Evolutionary conservation across 1,140 invertebrate species (phyloP).

Genomic region (Nasonia giraulti): DNA sequence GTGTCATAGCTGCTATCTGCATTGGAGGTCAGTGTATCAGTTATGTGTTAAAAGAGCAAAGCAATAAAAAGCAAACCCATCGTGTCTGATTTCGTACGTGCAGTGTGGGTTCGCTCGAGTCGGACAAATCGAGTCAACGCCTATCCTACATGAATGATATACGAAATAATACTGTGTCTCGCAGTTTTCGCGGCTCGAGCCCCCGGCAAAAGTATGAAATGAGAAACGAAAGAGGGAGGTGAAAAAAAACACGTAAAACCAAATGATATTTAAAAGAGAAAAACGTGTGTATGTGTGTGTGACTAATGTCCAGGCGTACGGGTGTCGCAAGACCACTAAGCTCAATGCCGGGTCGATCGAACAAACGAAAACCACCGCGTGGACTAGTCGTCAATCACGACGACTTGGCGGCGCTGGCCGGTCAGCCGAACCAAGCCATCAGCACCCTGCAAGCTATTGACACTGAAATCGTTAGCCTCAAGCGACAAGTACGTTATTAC

Average conservation of each 20-base stretch:
- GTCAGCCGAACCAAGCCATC: conserved; percentile 82
- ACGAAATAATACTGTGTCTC: no score
- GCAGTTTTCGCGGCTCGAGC: not conserved
- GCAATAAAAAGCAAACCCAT: not conserved
- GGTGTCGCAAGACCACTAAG: conserved; percentile 73
- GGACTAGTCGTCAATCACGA: conserved; percentile 98
- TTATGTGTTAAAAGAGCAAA: conserved; percentile 13
- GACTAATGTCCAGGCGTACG: conserved; percentile 69
- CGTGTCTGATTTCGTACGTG: not conserved
- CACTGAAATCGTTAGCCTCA: conserved; percentile 93
- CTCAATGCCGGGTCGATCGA: conserved; percentile 80
- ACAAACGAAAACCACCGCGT: conserved; percentile 93
- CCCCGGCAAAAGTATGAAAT: not conserved
- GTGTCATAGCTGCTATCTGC: conserved; percentile 86
- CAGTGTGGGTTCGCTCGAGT: conserved; percentile 1
- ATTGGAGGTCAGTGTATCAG: conserved; percentile 81
- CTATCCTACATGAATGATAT: no score
- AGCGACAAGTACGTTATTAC: conserved; percentile 89
- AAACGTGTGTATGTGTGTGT: not conserved
- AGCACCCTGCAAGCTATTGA: conserved; percentile 93
- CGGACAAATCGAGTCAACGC: not conserved
- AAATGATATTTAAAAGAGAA: conserved; percentile 1
- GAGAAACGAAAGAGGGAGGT: not conserved
- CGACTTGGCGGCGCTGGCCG: conserved; percentile 91
- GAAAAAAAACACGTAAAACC: conserved; percentile 3